Evolutionary conservation across 2,797 vertebrate genomes (phyloP).

Genomic region (Lithobates pipiens): DNA sequence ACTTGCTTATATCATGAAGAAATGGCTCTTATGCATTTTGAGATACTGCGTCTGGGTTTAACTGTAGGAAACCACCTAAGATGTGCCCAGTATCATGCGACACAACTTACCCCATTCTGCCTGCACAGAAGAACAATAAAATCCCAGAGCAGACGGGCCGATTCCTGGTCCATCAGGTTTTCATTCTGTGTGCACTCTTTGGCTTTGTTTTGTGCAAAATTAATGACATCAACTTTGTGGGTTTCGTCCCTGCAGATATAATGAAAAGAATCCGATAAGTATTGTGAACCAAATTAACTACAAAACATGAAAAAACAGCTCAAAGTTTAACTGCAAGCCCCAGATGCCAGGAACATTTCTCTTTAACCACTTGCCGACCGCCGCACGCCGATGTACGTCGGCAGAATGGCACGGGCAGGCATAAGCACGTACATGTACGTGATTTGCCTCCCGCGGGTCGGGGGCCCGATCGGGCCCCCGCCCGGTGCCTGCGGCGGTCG

Average conservation of each 20-base stretch:
- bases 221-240: conserved; percentile 99
- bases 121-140: conserved; percentile 93
- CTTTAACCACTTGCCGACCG: too few species aligned
- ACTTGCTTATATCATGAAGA: neutral
- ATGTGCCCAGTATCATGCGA: neutral
- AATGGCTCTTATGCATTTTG: neutral
- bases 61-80: neutral
- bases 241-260: conserved; percentile 86
- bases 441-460: too few species aligned
- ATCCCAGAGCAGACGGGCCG: conserved; percentile 92
- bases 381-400: too few species aligned
- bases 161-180: conserved; percentile 90
- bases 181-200: conserved; percentile 86
- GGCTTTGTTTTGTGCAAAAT: conserved; percentile 94
- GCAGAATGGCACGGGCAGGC: too few species aligned
- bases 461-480: too few species aligned
- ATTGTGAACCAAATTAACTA: too few species aligned
- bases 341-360: too few species aligned
- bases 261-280: neutral
- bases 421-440: too few species aligned
- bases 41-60: too few species aligned
- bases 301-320: too few species aligned
- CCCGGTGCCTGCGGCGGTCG: too few species aligned
- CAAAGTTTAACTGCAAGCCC: too few species aligned
- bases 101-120: conserved; percentile 90